Base-by-base conservation (phyloP, 2,888 invertebrate species). In the Mallateleia sp. region DNA sequence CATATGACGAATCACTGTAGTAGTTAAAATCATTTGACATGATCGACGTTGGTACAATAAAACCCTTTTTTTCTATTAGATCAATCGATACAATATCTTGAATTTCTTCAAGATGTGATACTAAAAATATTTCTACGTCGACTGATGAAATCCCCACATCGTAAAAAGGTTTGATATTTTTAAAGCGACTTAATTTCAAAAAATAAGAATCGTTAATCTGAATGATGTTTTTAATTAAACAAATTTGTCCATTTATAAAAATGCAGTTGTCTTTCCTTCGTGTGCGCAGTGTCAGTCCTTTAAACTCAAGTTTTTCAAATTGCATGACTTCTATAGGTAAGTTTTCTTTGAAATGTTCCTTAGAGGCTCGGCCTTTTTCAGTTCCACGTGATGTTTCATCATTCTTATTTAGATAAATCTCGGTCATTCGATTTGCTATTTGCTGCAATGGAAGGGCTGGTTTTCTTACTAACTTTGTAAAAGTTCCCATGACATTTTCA, bases 401-500 rank as follows among this genome's bases (percentile, higher is more conserved):
- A n/a, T n/a, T n/a, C n/a, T n/a, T n/a, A n/a, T n/a, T n/a, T n/a
- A n/a, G n/a, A n/a, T n/a, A n/a, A n/a, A n/a, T n/a, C n/a, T n/a
- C n/a, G n/a, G n/a, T n/a, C n/a, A n/a, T n/a, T n/a, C n/a, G n/a
- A 34, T 85, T 80, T 9, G 72, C 42, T 42, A 75, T 80, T 60
- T 85, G 74, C 25, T 80, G 54, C 22, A 80, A 58, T 32, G 75
- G 54, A 18, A 69, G 34, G 18, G 74, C 38, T 11, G 69, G 80
- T 62, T 80, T 80, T 42, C 75, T 54, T 18, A 74, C 45, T 24
- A 75, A 47, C 25, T 75, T 75, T 20, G 54, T 58, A 34, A 85
- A 80, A 32, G 3, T 22, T 42, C 66, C 69, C 85, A 80, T 85
- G 34, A 66, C 60, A 69, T 85, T 85, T 42, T 85, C 85, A 24